Base-by-base conservation (phyloP, 1,140 invertebrate species). In the Penaeus chinensis region DNA sequence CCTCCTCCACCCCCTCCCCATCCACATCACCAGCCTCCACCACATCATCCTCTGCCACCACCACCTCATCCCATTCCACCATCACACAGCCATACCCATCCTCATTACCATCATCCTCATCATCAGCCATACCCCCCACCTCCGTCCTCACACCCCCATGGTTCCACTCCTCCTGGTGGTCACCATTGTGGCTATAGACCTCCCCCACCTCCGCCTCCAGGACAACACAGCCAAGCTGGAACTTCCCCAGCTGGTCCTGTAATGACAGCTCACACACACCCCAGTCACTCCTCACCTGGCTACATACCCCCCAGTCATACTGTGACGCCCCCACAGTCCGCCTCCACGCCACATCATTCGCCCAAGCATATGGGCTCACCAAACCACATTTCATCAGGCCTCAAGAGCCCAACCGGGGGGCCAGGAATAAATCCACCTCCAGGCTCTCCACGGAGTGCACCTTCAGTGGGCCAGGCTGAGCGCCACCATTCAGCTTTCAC, bases 61-160 rank as follows among this genome's bases (percentile, higher is more conserved):
- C 74, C 24, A 62, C 80, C 60, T 65, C 87, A 60, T 60, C 79
- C 76, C 89, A 88, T 84, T 82, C 85, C 83, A 32, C 88, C 42
- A 60, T 74, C 61, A 83, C 84, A 90, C 62, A 89, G 89, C 87
- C 84, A 89, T 86, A 90, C 90, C 37, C 91, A 92, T 84, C 92
- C 93, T 78, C 92, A 92, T 87, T 93, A 93, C 91, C 93, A 92
- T 88, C 91, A 92, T 61, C 93, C 92, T 87, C 93, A 89, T 80
- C 91, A 84, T 78, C 91, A 85, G 85, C 90, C 85, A 85, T 76
- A 85, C 85, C 91, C 87, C 89, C 87, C 74, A 86, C 90, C 90
- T 60, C 83, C 66, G 76, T 62, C 42, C 22, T n/a, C 54, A 54
- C 54, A 54, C 10, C 54, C 54, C 54, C 54, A 54, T 54, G n/a